Evolutionary conservation across 2,113 vertebrate species (phyloP).

Genomic region (Beaufortia kweichowensis): DNA sequence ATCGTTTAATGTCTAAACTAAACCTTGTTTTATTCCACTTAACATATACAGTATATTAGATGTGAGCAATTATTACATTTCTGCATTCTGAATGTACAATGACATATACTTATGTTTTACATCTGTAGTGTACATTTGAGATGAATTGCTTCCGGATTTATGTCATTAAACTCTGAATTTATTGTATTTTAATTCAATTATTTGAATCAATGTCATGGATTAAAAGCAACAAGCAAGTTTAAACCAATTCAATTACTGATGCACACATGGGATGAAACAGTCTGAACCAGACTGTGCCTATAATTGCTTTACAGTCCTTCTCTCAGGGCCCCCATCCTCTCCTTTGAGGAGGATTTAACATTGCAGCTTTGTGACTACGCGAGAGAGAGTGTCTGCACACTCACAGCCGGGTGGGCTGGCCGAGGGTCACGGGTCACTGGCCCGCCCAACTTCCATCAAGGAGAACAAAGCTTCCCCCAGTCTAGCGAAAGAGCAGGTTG

Average conservation of each 20-base stretch:
- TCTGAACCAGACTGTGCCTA: constrained; percentile 55
- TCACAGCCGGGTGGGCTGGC: constrained; percentile 74
- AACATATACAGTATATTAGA: neutral
- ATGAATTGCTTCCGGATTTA: neutral
- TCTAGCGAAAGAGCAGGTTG: constrained; percentile 78
- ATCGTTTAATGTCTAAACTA: neutral
- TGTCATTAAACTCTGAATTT: constrained; percentile 19
- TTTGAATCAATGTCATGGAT: constrained; percentile 26
- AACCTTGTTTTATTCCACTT: constrained; percentile 22
- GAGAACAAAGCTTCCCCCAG: constrained; percentile 73
- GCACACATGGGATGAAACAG: constrained; percentile 58
- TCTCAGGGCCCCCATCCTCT: constrained; percentile 27
- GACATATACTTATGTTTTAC: neutral
- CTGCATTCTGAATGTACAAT: constrained; percentile 8
- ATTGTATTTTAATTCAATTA: constrained; percentile 35
- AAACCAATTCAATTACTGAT: neutral
- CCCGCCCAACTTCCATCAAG: constrained; percentile 70
- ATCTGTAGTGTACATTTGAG: constrained; percentile 3
- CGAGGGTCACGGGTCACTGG: constrained; percentile 72
- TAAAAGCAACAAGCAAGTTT: constrained; percentile 29
- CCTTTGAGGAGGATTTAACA: constrained; percentile 49
- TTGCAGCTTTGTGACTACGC: constrained; percentile 60
- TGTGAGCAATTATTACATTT: neutral
- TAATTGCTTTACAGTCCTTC: constrained; percentile 53
- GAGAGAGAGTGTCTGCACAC: constrained; percentile 59